Percentiles rank a stretch among this genome's conserved stretches.
phyloP scores from a whole-genome alignment of 2,888 invertebrate genomes.

The Salpingus planirostris region DNA sequence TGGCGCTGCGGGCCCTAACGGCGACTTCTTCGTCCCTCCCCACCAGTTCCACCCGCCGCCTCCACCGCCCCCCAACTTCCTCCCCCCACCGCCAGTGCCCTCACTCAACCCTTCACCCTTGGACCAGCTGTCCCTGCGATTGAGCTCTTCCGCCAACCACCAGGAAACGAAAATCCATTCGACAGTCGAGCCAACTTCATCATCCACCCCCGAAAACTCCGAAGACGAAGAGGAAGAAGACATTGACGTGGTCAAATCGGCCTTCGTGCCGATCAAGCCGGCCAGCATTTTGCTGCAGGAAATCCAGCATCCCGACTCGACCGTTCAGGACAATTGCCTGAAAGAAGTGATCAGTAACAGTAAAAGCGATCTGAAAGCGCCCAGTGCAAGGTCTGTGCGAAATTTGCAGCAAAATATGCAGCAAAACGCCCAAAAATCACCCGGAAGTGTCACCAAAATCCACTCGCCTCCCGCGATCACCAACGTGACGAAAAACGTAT shows the following conservation, averaged over 20 bases:
- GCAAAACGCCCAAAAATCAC: conserved; percentile 30
- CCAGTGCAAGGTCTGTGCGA: conserved; percentile 49
- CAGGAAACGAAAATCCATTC: conserved; percentile 54
- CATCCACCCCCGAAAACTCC: conserved; percentile 47
- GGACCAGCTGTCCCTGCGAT: conserved; percentile 34
- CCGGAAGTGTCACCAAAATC: conserved; percentile 53
- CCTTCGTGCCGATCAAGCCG: conserved; percentile 59
- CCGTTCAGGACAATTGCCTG: conserved; percentile 45
- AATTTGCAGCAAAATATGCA: too few relatives aligned
- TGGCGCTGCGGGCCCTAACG: conserved; percentile 5
- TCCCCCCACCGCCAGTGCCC: conserved; percentile 11
- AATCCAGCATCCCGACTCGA: conserved; percentile 51
- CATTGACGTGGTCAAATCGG: conserved; percentile 68
- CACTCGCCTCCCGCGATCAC: conserved; percentile 36
- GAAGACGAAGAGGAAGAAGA: conserved; percentile 60
- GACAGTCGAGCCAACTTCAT: conserved; percentile 50
- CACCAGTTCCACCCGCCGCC: too few relatives aligned
- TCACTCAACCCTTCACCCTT: too few relatives aligned
- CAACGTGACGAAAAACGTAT: conserved; percentile 65
- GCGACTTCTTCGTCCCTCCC: conserved; percentile 22
- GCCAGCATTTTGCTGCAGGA: conserved; percentile 49
- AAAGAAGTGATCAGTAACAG: too few relatives aligned
- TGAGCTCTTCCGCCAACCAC: conserved; percentile 46
- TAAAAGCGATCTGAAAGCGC: conserved; percentile 54
- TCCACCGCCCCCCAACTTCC: conserved; percentile 18